Evolutionary conservation across 2,797 vertebrate species (phyloP), one percentile per base, ranked within the genome.

Genomic region (Centropyge bicolor): DNA sequence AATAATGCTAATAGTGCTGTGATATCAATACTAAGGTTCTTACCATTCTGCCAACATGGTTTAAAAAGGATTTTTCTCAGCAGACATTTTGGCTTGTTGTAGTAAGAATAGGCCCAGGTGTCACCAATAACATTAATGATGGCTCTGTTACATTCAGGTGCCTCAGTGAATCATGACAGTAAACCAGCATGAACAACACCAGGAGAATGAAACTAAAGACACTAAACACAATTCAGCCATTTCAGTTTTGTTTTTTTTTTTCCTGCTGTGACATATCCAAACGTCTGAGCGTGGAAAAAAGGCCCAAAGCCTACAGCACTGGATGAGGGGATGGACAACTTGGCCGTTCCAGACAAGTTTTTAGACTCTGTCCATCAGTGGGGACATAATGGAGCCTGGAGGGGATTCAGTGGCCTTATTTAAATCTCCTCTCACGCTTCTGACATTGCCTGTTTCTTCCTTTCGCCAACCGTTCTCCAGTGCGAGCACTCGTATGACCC

Each of bases 401-500:
- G 36, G 45, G 41, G n/a, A 70, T 70, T 78, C 62, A 52, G 20
- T 55, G 55, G 60, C 70, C 70, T 72, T 60, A 66, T 75, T 82
- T 61, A 16, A 64, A 82, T 59, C 6, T 7, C 45, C 22, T 68
- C 46, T 65, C 31, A 13, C 60, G 67, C 56, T 36, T 51, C 57
- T 70, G 54, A 63, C 51, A 54, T 13, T 16, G 43, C 6, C 51
- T 63, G 60, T 22, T 46, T 57, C 41, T 63, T 54, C 54, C 51
- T 59, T 57, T 45, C 61, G 27, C 43, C 73, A 41, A 7, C 64
- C 62, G 54, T 74, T 61, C n/a, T 70, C 35, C 43, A 22, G 40
- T 27, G 66, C 60, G 57, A 78, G 55, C 40, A 14, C 51, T 59
- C 60, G 14, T 54, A 46, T 71, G 70, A 70, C 70, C 77, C 64